Evolutionary conservation across 2,113 vertebrate species (phyloP).

Genomic region (Physeter macrocephalus): DNA sequence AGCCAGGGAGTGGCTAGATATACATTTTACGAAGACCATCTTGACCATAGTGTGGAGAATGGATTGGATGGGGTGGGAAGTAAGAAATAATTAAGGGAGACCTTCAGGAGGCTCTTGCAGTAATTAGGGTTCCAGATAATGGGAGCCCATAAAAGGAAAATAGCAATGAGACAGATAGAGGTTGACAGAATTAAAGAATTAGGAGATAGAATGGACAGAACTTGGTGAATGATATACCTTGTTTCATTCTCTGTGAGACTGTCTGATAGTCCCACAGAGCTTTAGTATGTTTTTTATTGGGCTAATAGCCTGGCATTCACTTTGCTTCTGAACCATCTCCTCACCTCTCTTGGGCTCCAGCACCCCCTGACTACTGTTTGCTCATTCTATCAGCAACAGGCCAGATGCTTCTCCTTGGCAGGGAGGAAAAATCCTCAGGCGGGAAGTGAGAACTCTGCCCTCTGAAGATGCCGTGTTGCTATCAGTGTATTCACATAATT

Average conservation of each 20-base stretch:
- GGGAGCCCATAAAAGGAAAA: neutral
- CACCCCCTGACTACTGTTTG: neutral
- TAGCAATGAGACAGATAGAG: neutral
- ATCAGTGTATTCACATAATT: neutral
- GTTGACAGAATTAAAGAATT: neutral
- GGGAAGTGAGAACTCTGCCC: neutral
- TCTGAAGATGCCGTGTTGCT: neutral
- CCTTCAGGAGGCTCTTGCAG: neutral
- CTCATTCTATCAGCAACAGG: neutral
- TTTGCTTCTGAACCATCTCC: neutral
- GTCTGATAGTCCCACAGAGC: neutral
- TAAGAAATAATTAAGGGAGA: neutral
- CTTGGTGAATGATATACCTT: neutral
- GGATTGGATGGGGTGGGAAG: neutral
- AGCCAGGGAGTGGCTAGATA: neutral
- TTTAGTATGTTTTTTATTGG: neutral
- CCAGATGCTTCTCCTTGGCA: neutral
- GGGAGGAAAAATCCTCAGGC: neutral
- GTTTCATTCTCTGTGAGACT: neutral
- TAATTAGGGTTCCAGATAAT: neutral
- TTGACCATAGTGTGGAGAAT: neutral
- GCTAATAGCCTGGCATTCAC: neutral
- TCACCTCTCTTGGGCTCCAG: neutral
- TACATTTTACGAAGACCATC: neutral
- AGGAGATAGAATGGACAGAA: neutral